Evolutionary conservation across 2,888 invertebrate genomes (phyloP).

Genomic region (Neocrepidodera transversa): DNA sequence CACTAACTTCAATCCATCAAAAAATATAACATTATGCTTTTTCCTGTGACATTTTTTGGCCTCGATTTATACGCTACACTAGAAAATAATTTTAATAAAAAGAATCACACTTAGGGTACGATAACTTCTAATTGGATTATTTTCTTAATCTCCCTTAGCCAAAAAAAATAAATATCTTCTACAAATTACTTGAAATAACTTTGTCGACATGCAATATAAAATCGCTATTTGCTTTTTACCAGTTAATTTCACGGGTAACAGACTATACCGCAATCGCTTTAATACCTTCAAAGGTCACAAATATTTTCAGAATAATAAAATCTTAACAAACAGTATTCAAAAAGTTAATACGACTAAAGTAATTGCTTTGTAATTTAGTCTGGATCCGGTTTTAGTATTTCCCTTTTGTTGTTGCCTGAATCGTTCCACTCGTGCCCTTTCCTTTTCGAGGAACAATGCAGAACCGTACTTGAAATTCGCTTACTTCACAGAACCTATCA

Average conservation of each 20-base stretch:
- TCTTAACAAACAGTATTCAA: slow-evolving; percentile 18
- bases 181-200: too few species aligned
- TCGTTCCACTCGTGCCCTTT: slow-evolving; percentile 15
- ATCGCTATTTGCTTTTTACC: too few species aligned
- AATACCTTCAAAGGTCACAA: background rate
- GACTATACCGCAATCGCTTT: background rate
- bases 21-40: too few species aligned
- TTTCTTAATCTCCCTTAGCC: too few species aligned
- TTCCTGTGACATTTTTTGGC: too few species aligned
- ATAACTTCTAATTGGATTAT: too few species aligned
- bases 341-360: slow-evolving; percentile 10
- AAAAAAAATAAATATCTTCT: too few species aligned
- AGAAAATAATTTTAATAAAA: too few species aligned
- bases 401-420: slow-evolving; percentile 10
- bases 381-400: slow-evolving; percentile 23
- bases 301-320: slow-evolving; percentile 15
- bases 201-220: too few species aligned
- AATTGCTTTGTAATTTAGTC: slow-evolving; percentile 26
- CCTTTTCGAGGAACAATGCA: slow-evolving; percentile 13
- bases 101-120: too few species aligned
- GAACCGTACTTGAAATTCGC: slow-evolving; percentile 12
- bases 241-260: background rate
- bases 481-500: background rate
- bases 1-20: too few species aligned
- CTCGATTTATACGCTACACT: too few species aligned